Base-by-base conservation (phyloP, 2,797 vertebrate species). In the Macropodus opercularis region DNA sequence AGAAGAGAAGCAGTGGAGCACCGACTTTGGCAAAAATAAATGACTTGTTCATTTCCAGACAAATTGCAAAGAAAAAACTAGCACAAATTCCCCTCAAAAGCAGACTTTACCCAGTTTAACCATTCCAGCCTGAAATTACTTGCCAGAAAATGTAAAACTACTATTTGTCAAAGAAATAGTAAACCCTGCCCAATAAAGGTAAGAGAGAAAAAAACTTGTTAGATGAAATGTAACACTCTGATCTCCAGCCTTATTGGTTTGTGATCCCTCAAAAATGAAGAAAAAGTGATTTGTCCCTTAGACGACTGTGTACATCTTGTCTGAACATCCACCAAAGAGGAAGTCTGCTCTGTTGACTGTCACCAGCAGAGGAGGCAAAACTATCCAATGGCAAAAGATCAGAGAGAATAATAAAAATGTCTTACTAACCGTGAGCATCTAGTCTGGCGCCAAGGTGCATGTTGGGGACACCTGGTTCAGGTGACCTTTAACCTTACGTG, bases 11-110 rank as follows among this genome's bases (percentile, higher is more conserved):
- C 48, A 66, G 1, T 1, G 3, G 50, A 68, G 71, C 48, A 50
- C 54, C 22, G 65, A 54, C 51, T 57, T 18, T 21, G 56, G 56
- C 23, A 31, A 44, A n/a, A 55, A 42, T 44, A 59, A 51, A 58
- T 51, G 11, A 58, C 38, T 52, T 36, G 34, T 21, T 51, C 39
- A 57, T 71, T 63, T 57, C 51, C 32, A 62, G 68, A 58, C n/a
- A 21, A 53, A 53, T 39, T 52, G 8, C 43, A 66, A 59, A 73
- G 61, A 41, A 26, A 43, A 42, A 65, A 54, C 13, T 23, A 35
- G 24, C 26, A 59, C 27, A 40, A 64, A 54, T 52, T 58, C 27
- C 36, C 9, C 6, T 18, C 18, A n/a, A 63, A 65, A 53, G 61
- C 2, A 7, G 10, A 63, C 63, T 50, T 42, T 35, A 67, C 58